Evolutionary conservation across 2,888 invertebrate genomes (phyloP).

Genomic region (Atrina japonica): DNA sequence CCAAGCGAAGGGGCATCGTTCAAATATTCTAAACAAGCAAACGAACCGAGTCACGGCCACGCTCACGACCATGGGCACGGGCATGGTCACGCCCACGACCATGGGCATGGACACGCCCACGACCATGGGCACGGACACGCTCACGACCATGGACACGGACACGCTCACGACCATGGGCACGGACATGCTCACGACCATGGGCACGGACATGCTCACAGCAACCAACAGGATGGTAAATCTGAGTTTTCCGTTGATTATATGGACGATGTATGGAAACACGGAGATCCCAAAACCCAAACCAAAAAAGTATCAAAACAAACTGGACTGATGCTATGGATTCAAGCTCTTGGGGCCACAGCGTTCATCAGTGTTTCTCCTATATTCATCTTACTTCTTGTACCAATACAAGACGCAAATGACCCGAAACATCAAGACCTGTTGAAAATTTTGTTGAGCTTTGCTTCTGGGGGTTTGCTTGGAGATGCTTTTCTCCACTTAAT

Average conservation of each 20-base stretch:
- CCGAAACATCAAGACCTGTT: slow-evolving; percentile 90
- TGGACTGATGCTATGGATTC: slow-evolving; percentile 85
- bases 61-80: slow-evolving; percentile 56
- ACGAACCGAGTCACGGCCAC: slow-evolving; percentile 74
- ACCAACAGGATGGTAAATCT: slow-evolving; percentile 50
- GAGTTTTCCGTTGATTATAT: slow-evolving; percentile 46
- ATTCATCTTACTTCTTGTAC: slow-evolving; percentile 94
- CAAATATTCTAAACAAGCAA: slow-evolving; percentile 91
- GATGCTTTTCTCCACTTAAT: slow-evolving; percentile 99
- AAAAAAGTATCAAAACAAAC: slow-evolving; percentile 54
- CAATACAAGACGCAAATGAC: slow-evolving; percentile 86
- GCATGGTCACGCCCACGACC: slow-evolving; percentile 40
- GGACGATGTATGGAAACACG: slow-evolving; percentile 36
- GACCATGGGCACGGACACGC: slow-evolving; percentile 48
- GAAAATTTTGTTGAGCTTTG: slow-evolving; percentile 86
- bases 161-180: slow-evolving; percentile 55
- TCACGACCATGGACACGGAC: slow-evolving; percentile 48
- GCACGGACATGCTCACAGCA: slow-evolving; percentile 57
- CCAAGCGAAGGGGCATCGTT: slow-evolving; percentile 83
- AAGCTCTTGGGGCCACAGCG: slow-evolving; percentile 93
- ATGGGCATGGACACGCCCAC: slow-evolving; percentile 39
- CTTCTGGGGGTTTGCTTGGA: slow-evolving; percentile 90
- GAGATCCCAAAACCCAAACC: slow-evolving; percentile 9
- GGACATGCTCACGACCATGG: slow-evolving; percentile 56
- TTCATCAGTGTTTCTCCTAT: slow-evolving; percentile 97